Evolutionary conservation across 2,113 vertebrate species (phyloP).

Genomic region (Lophochroa leadbeateri): DNA sequence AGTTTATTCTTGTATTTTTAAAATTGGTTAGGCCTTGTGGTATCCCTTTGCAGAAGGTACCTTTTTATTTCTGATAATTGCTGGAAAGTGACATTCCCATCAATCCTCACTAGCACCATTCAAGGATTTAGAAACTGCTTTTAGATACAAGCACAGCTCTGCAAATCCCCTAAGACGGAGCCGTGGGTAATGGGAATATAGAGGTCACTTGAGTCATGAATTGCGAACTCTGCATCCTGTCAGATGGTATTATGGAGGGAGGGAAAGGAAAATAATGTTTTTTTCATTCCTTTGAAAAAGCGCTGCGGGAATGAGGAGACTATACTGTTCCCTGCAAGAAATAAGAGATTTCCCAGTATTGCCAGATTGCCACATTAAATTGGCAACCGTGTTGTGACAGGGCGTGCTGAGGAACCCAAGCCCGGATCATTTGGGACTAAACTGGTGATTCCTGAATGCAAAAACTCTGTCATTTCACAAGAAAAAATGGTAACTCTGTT

Average conservation of each 20-base stretch:
- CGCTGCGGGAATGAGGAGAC: background rate
- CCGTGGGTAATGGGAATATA: constrained; percentile 15
- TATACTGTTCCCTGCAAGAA: background rate
- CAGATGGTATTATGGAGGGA: background rate
- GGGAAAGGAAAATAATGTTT: background rate
- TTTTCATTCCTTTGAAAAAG: background rate
- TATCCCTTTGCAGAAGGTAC: background rate
- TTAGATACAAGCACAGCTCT: background rate
- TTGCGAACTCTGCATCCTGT: constrained; percentile 19
- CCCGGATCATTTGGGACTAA: background rate
- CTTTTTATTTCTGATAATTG: background rate
- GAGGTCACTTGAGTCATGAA: constrained; percentile 23
- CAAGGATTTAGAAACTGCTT: constrained; percentile 13
- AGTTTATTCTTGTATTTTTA: background rate
- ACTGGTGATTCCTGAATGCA: background rate
- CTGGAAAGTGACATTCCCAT: background rate
- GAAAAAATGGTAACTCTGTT: background rate
- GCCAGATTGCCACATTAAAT: background rate
- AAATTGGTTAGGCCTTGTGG: background rate
- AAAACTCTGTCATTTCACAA: background rate
- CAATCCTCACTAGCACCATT: background rate
- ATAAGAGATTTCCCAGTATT: background rate
- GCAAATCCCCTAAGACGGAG: constrained; percentile 1
- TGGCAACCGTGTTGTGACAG: background rate
- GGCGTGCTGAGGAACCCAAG: background rate